These are phyloP conservation scores for Leptogaster cylindrica DNA, from an alignment of 2,888 invertebrate genomes.

Conservation along the genomic window DNA sequence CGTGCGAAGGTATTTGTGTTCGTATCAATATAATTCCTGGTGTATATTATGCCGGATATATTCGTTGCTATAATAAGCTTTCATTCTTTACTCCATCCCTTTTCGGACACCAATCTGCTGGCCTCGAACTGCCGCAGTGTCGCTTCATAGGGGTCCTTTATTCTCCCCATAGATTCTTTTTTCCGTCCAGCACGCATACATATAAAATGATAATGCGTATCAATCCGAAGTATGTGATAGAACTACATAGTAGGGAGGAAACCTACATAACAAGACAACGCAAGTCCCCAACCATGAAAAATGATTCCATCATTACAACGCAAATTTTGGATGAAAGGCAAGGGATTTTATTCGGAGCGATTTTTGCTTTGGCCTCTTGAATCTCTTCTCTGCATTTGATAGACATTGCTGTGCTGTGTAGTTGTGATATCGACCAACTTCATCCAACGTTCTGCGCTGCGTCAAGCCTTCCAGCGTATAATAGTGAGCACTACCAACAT, in stretches of 20 bases:
- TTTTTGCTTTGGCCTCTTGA: not conserved
- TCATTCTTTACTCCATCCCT: not conserved
- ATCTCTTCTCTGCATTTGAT: conserved; percentile 1
- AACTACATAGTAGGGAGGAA: conserved; percentile 18
- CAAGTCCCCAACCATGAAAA: conserved; percentile 46
- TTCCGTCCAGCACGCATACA: conserved; percentile 15
- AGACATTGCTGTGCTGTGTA: too few species aligned
- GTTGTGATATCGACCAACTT: too few species aligned
- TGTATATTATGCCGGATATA: conserved; percentile 10
- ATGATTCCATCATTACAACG: conserved; percentile 45
- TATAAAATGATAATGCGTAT: conserved; percentile 4
- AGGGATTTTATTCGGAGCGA: conserved; percentile 8
- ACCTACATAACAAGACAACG: conserved; percentile 39
- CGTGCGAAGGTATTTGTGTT: not conserved
- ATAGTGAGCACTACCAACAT: too few species aligned
- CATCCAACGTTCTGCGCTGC: too few species aligned
- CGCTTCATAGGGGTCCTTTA: conserved; percentile 22
- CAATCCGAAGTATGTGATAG: conserved; percentile 25
- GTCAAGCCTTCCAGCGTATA: too few species aligned
- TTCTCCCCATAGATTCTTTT: too few species aligned
- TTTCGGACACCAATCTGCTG: conserved; percentile 9
- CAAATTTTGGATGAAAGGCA: conserved; percentile 36
- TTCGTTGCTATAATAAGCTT: not conserved
- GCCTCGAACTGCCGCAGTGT: not conserved
- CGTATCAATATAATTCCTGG: conserved; percentile 12